Evolutionary conservation across 2,797 vertebrate species (phyloP).

Genomic region (Florisuga fusca): DNA sequence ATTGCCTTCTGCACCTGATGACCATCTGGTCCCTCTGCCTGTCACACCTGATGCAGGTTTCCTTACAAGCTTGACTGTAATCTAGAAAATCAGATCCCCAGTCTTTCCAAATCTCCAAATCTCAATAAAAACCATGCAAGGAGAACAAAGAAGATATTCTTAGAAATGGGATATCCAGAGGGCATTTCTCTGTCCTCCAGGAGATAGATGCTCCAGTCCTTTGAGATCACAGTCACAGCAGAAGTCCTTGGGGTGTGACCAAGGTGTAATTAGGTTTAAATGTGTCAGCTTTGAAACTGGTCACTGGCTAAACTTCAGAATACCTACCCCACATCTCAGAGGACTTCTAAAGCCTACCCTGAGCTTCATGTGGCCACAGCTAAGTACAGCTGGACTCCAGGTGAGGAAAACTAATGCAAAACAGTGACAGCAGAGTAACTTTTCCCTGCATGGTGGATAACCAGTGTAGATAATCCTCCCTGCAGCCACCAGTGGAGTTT

Average conservation of each 20-base stretch:
- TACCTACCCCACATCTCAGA: neutral
- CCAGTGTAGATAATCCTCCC: neutral
- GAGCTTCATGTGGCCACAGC: neutral
- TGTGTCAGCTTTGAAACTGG: neutral
- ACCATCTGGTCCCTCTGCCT: neutral
- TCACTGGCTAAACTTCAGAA: neutral
- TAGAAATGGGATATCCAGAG: neutral
- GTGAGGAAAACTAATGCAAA: neutral
- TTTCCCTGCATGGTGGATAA: neutral
- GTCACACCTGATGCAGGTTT: neutral
- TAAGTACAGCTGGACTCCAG: neutral
- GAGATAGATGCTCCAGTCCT: neutral
- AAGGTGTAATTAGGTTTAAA: accelerated
- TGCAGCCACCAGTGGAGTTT: neutral
- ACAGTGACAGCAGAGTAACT: neutral
- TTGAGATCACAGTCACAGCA: too few relatives aligned
- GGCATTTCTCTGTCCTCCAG: neutral
- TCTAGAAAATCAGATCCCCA: neutral
- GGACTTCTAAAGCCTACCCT: neutral
- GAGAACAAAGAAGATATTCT: neutral
- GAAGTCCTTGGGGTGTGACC: neutral
- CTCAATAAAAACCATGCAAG: neutral
- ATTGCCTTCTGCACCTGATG: neutral
- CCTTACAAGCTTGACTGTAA: accelerated
- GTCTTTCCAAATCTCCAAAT: neutral